These are phyloP conservation scores for Plectropomus leopardus DNA, from an alignment of 2,113 vertebrate genomes.

Conservation along the genomic window DNA sequence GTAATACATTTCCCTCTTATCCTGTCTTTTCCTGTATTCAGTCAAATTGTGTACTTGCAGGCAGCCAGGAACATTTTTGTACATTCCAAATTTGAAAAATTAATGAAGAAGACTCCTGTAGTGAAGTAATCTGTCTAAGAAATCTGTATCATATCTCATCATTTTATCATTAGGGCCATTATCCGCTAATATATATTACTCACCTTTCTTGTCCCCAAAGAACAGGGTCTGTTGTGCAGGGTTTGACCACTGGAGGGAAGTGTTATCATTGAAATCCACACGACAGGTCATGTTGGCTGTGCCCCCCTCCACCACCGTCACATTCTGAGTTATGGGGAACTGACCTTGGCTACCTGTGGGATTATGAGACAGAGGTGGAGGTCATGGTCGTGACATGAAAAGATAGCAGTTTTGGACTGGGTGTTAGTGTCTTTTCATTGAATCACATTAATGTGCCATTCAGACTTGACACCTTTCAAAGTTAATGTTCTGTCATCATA, in stretches of 20 bases:
- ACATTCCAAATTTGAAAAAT: constrained; percentile 48
- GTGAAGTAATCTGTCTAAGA: constrained; percentile 54
- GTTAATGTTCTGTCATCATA: constrained; percentile 39
- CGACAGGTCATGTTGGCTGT: constrained; percentile 98
- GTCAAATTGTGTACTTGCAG: constrained; percentile 32
- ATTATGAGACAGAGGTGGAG: constrained; percentile 84
- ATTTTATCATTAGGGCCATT: constrained; percentile 50
- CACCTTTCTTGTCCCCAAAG: constrained; percentile 99
- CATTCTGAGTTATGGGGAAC: constrained; percentile 96
- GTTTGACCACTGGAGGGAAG: constrained; percentile 99
- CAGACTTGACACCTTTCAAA: constrained; percentile 39
- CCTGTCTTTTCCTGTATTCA: constrained; percentile 10
- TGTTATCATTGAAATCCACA: constrained; percentile 99
- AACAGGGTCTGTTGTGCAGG: constrained; percentile 99
- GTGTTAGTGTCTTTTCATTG: constrained; percentile 20
- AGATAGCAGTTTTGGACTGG: constrained; percentile 12
- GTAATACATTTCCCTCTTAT: constrained; percentile 39
- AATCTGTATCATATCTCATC: constrained; percentile 53
- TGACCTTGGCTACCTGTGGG: constrained; percentile 93
- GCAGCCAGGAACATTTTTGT: constrained; percentile 21
- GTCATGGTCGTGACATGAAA: constrained; percentile 77
- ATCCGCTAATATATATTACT: constrained; percentile 55
- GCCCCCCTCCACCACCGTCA: constrained; percentile 96
- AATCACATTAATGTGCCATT: constrained; percentile 39
- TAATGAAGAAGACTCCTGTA: constrained; percentile 40